These are phyloP conservation scores for Drosophila cognata DNA, from an alignment of 2,888 invertebrate genomes.

Conservation along the genomic window DNA sequence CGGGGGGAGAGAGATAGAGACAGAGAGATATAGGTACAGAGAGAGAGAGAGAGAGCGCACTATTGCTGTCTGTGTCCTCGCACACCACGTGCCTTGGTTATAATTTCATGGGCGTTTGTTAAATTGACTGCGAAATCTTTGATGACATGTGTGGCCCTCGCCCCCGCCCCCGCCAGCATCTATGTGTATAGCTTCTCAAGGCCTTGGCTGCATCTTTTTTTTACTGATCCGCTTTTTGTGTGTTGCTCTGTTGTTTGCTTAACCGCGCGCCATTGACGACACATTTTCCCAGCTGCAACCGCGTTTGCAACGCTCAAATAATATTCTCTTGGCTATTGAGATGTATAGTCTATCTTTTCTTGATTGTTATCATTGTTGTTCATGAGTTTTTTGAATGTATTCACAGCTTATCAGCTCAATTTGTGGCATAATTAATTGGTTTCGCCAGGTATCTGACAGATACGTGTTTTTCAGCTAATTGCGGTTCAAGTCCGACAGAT, in stretches of 20 bases:
- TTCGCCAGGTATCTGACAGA: conserved; percentile 43
- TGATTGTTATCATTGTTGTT: conserved; percentile 16
- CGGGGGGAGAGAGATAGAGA: conserved; percentile 13
- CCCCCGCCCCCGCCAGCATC: conserved; percentile 6
- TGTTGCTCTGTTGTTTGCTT: conserved; percentile 57
- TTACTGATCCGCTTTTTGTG: conserved; percentile 31
- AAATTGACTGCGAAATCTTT: conserved; percentile 75
- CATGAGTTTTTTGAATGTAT: neutral
- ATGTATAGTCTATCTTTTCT: conserved; percentile 1
- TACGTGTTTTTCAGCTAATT: conserved; percentile 47
- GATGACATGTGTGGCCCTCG: conserved; percentile 21
- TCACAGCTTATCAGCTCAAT: conserved; percentile 17
- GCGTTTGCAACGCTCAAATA: conserved; percentile 20
- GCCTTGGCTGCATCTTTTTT: conserved; percentile 47
- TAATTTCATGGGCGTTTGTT: conserved; percentile 67
- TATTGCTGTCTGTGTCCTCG: conserved; percentile 19
- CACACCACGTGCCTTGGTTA: conserved; percentile 52
- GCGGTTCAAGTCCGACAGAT: conserved; percentile 1
- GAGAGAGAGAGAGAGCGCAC: neutral
- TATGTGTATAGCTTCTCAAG: conserved; percentile 9
- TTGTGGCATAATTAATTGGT: conserved; percentile 24
- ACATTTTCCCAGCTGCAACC: conserved; percentile 51
- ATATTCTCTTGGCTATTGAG: conserved; percentile 6
- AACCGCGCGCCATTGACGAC: conserved; percentile 69
- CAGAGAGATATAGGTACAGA: neutral